These are phyloP conservation scores for Oenanthe melanoleuca DNA, from an alignment of 2,113 vertebrate species.

Conservation along the genomic window DNA sequence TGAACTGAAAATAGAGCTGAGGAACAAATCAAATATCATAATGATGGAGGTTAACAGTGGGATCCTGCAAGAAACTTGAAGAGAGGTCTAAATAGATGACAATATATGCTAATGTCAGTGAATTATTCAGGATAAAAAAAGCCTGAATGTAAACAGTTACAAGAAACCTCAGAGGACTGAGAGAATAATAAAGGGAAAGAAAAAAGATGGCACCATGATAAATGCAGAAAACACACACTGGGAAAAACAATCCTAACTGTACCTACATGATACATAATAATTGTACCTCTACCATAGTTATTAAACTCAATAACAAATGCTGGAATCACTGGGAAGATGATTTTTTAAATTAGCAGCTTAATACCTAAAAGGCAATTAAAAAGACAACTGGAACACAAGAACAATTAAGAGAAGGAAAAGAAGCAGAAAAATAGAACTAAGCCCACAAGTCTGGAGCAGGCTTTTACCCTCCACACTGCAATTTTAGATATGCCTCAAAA, in stretches of 20 bases:
- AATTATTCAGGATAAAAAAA: background rate
- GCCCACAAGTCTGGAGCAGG: fast-evolving
- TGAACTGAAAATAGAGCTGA: background rate
- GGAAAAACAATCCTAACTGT: background rate
- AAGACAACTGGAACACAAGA: background rate
- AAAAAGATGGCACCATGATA: background rate
- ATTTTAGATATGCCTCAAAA: background rate
- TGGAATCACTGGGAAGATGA: background rate
- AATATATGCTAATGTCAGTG: background rate
- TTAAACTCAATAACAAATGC: background rate
- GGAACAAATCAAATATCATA: background rate
- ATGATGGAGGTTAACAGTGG: background rate
- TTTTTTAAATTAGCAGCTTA: background rate
- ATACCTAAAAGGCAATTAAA: background rate
- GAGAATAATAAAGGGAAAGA: background rate
- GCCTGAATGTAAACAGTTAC: background rate
- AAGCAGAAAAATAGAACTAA: background rate
- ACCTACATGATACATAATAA: background rate
- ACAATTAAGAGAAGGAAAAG: background rate
- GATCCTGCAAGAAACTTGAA: background rate
- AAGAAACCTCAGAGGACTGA: background rate
- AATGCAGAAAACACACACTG: background rate
- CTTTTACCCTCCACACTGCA: background rate
- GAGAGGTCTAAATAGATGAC: background rate
- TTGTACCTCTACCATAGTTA: background rate